phyloP scores from a whole-genome alignment of 2,888 invertebrate genomes.

The Anaspis maculata region DNA sequence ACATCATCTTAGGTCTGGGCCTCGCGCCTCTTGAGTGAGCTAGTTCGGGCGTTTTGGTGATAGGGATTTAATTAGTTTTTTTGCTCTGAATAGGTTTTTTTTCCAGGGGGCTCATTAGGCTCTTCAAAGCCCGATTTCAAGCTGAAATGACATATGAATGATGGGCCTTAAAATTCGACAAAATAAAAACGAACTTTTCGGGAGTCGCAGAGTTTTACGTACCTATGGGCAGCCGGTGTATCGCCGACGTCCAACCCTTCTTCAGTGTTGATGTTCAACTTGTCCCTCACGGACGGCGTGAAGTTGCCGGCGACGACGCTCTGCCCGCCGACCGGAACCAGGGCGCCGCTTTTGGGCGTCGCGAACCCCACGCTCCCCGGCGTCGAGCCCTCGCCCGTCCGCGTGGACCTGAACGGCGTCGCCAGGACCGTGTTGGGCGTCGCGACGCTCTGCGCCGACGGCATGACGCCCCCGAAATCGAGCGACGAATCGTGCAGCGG shows the following conservation, averaged over 20 bases:
- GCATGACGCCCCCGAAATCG: conserved; percentile 79
- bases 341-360: conserved; percentile 47
- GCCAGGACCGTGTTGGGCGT: conserved; percentile 90
- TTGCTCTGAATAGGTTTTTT: too few species aligned
- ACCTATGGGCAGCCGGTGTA: conserved; percentile 57
- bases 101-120: too few species aligned
- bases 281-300: conserved; percentile 78
- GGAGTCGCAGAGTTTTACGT: too few species aligned
- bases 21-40: too few species aligned
- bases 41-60: too few species aligned
- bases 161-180: too few species aligned
- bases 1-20: too few species aligned
- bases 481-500: conserved; percentile 73
- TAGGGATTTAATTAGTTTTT: too few species aligned
- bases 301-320: conserved; percentile 15
- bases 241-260: conserved; percentile 64
- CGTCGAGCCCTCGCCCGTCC: conserved; percentile 52
- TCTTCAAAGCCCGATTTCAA: too few species aligned
- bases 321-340: conserved; percentile 41
- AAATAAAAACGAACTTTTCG: too few species aligned
- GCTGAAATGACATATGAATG: too few species aligned
- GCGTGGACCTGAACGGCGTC: conserved; percentile 71
- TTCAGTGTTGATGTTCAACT: conserved; percentile 89
- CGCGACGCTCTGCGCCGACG: conserved; percentile 59
- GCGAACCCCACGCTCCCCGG: conserved; percentile 51